Conservation (phyloP, 2,888 invertebrate species). For the Steinernema scapterisci region DNA sequence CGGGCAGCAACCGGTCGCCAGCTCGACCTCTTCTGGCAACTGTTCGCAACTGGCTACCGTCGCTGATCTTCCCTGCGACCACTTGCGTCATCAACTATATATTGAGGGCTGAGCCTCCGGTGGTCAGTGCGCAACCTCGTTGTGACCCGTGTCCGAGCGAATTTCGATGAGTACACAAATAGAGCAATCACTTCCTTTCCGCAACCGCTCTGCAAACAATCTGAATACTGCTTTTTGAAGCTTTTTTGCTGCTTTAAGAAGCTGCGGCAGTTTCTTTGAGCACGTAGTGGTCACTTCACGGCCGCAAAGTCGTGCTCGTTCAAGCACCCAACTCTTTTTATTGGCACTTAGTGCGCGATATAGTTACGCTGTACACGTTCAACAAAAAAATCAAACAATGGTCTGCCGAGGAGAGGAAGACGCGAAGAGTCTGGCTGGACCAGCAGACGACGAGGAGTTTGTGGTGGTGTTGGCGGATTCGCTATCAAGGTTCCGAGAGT, state of each 20-base stretch:
- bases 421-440: neutral
- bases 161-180: slow-evolving; percentile 16
- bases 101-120: neutral
- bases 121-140: slow-evolving; percentile 15
- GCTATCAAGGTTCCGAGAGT: neutral
- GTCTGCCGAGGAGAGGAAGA: neutral
- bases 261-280: neutral
- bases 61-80: neutral
- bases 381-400: neutral
- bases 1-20: no score
- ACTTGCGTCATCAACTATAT: neutral
- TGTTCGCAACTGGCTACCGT: neutral
- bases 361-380: neutral
- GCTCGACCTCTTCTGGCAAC: slow-evolving; percentile 1
- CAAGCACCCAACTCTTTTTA: no score
- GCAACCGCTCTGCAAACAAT: slow-evolving; percentile 21
- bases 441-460: slow-evolving; percentile 3
- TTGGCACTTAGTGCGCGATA: no score
- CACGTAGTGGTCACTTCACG: neutral
- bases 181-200: slow-evolving; percentile 24
- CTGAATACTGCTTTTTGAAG: neutral
- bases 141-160: slow-evolving; percentile 25
- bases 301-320: neutral
- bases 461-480: slow-evolving; percentile 7
- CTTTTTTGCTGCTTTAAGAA: slow-evolving; percentile 7